Base-by-base conservation (phyloP, 2,113 vertebrate genomes). In the Vulpes ferrilata region DNA sequence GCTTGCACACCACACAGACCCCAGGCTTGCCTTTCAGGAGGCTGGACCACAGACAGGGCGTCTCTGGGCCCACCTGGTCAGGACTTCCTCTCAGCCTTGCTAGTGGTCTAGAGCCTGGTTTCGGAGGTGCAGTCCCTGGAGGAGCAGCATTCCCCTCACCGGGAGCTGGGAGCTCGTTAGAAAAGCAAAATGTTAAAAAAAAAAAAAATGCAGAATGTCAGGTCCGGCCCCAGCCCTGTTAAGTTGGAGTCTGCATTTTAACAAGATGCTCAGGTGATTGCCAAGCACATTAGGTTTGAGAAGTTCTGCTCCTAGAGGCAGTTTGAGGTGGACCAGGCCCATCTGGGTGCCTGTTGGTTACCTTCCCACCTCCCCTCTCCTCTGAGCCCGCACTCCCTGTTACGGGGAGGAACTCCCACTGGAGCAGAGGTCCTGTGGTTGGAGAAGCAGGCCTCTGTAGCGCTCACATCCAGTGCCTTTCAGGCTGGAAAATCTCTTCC, bases 321-420 rank as follows among this genome's bases (percentile, higher is more conserved):
- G 15, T 81, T 90, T 10, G 85, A 88, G 89, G 79, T n/a, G 22
- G 32, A 1, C 32, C 3, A 27, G 73, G 32, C 27, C 71, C 65
- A 1, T n/a, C 2, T 3, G 6, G 7, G 32, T 65, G 79, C 48
- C 17, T 43, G 25, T 53, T 71, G 48, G 32, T 69, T 71, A n/a
- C 84, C 23, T 38, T 35, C n/a, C 38, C 43, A 73, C 32, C 80
- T 64, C 69, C 79, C 55, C 13, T 48, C 11, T 74, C 55, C 20
- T 48, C 8, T 30, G 38, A 85, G 51, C 76, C 22, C 11, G 4
- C 32, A 76, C 71, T 96, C 97, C 93, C 97, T 95, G 94, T 95
- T 64, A 11, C 2, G 55, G 92, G 27, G 88, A 17, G 62, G 78
- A 94, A 65, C 35, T 59, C 93, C 59, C 43, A 23, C 8, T 9